Base-by-base conservation (phyloP, 2,797 vertebrate genomes). In the Siniperca undulata region DNA sequence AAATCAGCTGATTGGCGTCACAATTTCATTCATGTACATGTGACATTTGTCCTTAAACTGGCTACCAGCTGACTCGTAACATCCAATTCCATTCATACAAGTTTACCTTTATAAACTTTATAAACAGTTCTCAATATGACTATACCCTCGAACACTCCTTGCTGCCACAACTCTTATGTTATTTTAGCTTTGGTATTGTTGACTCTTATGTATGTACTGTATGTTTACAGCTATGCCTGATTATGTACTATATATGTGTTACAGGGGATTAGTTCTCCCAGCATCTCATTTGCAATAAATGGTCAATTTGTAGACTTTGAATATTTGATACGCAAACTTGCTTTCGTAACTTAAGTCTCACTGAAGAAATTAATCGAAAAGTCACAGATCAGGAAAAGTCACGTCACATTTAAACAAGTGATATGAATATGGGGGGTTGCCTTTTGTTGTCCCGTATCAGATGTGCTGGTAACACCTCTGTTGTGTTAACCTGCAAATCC, bases 401-500 rank as follows among this genome's bases (percentile, higher is more conserved):
- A 50, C 14, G 22, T 48, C 14, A 58, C 24, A 74, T 55, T 65
- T 22, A 53, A 59, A 59, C 30, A 48, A 30, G 22, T 52, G 14
- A 62, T 44, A 22, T 2, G 3, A 61, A 64, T 48, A 19, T 69
- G 19, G 71, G 36, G 3, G 11, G 9, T 14, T 64, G 50, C 27
- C 64, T 64, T 77, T 56, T 73, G 20, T 58, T 73, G 53, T 61
- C 66, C 36, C 34, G 61, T 74, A 59, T 74, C 74, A 77, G 30
- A 44, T 66, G 38, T 68, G 27, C 52, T 67, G 44, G 66, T 65
- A 27, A 30, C 56, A 73, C 40, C 36, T 81, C 60, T 71, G 27
- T 58, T 48, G 42, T 69, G 34, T 55, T 58, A 83, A 86, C 62
- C 44, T 58, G n/a, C 20, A 67, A 59, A 75, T 82, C 58, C 52